Base-by-base conservation (phyloP, 2,797 vertebrate genomes). In the Mormyrus hasselquistii region DNA sequence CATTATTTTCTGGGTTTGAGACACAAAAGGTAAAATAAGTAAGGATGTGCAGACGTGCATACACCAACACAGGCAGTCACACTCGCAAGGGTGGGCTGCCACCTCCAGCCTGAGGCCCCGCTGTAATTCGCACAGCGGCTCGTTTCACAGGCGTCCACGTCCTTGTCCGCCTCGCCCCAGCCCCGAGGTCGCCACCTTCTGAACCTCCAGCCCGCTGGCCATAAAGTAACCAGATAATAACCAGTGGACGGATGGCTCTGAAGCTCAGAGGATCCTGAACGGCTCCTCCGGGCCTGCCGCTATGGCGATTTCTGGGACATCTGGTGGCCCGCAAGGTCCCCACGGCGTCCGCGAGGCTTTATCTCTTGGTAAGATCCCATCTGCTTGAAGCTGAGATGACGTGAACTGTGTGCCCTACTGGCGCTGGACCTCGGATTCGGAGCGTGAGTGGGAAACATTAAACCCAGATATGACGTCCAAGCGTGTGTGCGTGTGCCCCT, bases 321-420 rank as follows among this genome's bases (percentile, higher is more conserved):
- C 85, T 86, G 85, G 85, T 57, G 85, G 85, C 53, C 52, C 0
- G 50, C 29, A 34, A 55, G 29, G 85, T 86, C 85, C 85, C 85
- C 1, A 14, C 8, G 52, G 85, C 3, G 85, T 57, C 38, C 73
- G 29, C 8, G 25, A 34, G 14, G 25, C 52, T 86, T 57, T 86
- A 86, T 86, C 85, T 86, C 85, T 86, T 50, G 52, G 85, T 86
- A 86, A 86, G 85, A 86, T 52, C 85, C 85, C 85, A 86, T 86
- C 85, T 86, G 85, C 50, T 57, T 34, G 34, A 29, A 38, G 50
- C 50, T 52, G 16, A 29, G 29, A 55, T 57, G 52, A 50, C 25
- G 49, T 50, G 49, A 86, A 57, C 52, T n/a, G 29, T 41, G 50
- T 55, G 52, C 85, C 82, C 44, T 25, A 50, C 82, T 44, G 38